Base-by-base conservation (phyloP, 37 sponge, comb jelly and placozoan genomes). In the Lycopodina hypogea region DNA sequence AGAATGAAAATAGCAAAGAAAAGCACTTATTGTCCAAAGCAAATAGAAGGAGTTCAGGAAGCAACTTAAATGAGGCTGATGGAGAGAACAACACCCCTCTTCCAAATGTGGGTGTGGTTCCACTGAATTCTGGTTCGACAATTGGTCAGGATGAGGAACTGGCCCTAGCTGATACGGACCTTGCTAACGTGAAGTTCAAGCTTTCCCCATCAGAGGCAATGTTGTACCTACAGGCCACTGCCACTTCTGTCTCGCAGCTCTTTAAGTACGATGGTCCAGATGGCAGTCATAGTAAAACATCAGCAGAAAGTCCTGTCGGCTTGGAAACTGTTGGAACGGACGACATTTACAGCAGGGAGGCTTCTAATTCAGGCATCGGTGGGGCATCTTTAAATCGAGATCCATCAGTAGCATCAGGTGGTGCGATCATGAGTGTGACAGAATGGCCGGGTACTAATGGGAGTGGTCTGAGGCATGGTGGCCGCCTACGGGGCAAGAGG, bases 131-230 rank as follows among this genome's bases (percentile, higher is more conserved):
- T 26, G 12, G 59, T 56, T 7, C 39, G 21, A 18, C 33, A 40
- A 40, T 29, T 18, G 52, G 71, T 12, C 12, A 24, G 19, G 67
- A 80, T 36, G 68, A 60, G 65, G 82, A 69, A 24, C 45, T 75
- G 33, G 71, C 51, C 18, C 28, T 79, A 18, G 69, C 50, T 15
- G 81, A 76, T 26, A 53, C 78, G 15, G 83, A 87, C 48, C 56
- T 87, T 8, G 81, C 69, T 24, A 81, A 87, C 35, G 56, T 87
- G 8, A 87, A 82, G 72, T 82, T 82, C 69, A 79, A 72, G 52
- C 28, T 80, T 0, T 65, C 83, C 3, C 40, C 78, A 1, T 72
- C 88, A 0, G 78, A 71, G 18, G 40, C 77, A 15, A 66, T 75
- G 51, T 11, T 73, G 3, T 80, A 80, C 23, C 51, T 87, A 0